Evolutionary conservation across 1,140 invertebrate genomes (phyloP), one percentile per base, ranked within the genome.

Genomic region (Bombus huntii): DNA sequence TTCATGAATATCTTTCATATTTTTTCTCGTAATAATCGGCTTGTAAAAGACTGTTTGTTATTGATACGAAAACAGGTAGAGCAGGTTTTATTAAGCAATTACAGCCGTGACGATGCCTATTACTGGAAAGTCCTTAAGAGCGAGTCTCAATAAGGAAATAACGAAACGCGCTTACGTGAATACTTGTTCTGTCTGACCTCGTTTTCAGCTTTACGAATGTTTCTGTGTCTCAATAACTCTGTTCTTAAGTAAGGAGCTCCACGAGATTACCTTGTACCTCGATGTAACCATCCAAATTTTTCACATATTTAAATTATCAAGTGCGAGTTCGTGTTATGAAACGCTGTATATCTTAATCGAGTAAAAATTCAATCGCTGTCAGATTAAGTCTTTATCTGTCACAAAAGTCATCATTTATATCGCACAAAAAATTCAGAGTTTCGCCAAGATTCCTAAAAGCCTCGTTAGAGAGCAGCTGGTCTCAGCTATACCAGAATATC

Each of bases 61-160:
- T 18, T 73, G 28, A 74, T 25, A 53, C 13, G 31, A 9, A 34
- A 53, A 22, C 73, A 75, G 31, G 31, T 53, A 75, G 25, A 34
- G 44, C 73, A 74, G 73, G 73, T 75, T 75, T 75, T 75, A 75
- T 75, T 53, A 34, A 75, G 73, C 42, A 18, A 34, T 53, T 39
- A 75, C 28, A 22, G 31, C 10, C n/a, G 73, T 53, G n/a, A 31
- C 13, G 44, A 44, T 34, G 12, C n/a, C 3, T 53, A 39, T n/a
- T 74, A 31, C 42, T n/a, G 25, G 18, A 34, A 42, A 31, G n/a
- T 31, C n/a, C 42, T 47, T n/a, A 42, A 25, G 37, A 42, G 47
- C 18, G 9, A 74, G 42, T 44, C 72, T 39, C 42, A 31, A 34
- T 75, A 75, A 75, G 73, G 73, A 53, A 75, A 75, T 53, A 53